Percentiles rank a stretch among this genome's conserved stretches.
phyloP scores from a whole-genome alignment of 2,113 vertebrate genomes.

The Gracilinanus agilis region DNA sequence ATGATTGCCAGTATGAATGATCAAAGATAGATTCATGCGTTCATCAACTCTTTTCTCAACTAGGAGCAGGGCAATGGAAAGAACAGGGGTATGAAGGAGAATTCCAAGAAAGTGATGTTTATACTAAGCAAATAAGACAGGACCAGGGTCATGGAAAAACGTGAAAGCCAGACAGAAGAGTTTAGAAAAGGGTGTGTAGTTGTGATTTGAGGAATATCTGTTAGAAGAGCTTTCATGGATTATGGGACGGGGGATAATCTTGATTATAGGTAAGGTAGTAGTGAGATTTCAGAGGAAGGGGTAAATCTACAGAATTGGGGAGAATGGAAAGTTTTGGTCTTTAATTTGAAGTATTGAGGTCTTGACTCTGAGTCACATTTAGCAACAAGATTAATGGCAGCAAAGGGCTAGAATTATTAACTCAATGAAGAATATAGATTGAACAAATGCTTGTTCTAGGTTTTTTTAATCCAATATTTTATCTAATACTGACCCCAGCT shows the following conservation, averaged over 20 bases:
- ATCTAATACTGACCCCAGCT: too few species aligned
- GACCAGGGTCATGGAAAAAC: background rate
- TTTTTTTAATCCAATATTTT: too few species aligned
- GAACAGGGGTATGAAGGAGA: background rate
- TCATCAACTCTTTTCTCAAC: background rate
- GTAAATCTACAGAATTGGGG: background rate
- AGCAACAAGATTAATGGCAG: background rate
- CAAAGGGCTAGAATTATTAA: background rate
- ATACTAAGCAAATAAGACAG: background rate
- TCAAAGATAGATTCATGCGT: background rate
- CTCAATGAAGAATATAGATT: background rate
- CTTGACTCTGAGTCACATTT: background rate
- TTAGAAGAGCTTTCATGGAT: background rate
- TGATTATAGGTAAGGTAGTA: background rate
- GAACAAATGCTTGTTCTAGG: background rate
- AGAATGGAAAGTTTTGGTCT: background rate
- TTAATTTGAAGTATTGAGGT: too few species aligned
- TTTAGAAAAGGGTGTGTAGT: background rate
- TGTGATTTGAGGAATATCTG: background rate
- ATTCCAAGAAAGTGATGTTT: background rate
- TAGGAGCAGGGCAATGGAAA: background rate
- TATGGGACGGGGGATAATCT: background rate
- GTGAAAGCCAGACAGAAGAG: background rate
- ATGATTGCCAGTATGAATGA: background rate
- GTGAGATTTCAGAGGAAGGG: background rate